Percentiles rank a stretch among this genome's conserved stretches.
Conservation (phyloP, 2,113 vertebrate genomes). For the Epinephelus lanceolatus region DNA sequence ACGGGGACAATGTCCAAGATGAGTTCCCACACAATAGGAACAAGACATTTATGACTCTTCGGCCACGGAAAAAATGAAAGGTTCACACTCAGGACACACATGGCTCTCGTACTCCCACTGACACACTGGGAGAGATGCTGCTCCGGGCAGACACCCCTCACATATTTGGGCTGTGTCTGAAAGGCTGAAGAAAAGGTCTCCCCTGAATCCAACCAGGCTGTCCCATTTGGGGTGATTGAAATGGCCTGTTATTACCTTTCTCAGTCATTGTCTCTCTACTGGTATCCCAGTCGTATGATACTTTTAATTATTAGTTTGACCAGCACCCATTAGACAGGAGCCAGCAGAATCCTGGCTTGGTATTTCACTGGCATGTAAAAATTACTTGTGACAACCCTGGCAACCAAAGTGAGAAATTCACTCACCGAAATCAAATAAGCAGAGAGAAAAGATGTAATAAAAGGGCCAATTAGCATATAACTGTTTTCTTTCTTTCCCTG, state of each 20-base stretch:
- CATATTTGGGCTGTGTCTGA: conserved; percentile 71
- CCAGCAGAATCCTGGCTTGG: conserved; percentile 45
- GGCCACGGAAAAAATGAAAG: conserved; percentile 71
- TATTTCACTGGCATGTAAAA: conserved; percentile 59
- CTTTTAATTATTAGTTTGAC: conserved; percentile 75
- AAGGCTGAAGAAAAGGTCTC: conserved; percentile 73
- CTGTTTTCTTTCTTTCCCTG: neutral
- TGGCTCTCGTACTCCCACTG: conserved; percentile 62
- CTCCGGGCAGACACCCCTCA: conserved; percentile 64
- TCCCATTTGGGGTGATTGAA: conserved; percentile 86
- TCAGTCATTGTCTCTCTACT: conserved; percentile 68
- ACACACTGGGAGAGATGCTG: conserved; percentile 62
- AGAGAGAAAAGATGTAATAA: neutral
- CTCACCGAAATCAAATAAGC: neutral
- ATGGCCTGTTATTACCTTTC: conserved; percentile 81
- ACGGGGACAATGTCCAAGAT: conserved; percentile 83
- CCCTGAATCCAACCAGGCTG: conserved; percentile 74
- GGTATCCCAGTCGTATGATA: conserved; percentile 53
- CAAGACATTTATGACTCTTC: conserved; percentile 87
- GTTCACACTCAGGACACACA: conserved; percentile 71
- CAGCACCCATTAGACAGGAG: conserved; percentile 60
- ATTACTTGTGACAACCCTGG: conserved; percentile 52
- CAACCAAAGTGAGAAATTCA: conserved; percentile 52
- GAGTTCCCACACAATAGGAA: conserved; percentile 87
- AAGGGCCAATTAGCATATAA: too few relatives aligned